phyloP scores from a whole-genome alignment of 2,888 invertebrate species.

The Spisula subtruncata region DNA sequence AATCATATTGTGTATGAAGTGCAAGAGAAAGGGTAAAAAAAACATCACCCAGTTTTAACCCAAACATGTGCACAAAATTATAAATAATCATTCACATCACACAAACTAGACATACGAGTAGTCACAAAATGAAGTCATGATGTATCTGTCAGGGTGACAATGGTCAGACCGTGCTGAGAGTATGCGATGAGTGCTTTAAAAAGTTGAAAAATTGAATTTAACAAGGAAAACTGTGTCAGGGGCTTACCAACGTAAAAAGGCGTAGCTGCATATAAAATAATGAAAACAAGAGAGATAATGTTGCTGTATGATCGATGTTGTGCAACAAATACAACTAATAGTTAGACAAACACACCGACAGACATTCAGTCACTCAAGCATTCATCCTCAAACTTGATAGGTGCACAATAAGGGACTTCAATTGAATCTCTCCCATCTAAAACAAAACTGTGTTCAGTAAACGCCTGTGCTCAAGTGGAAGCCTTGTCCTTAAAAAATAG shows the following conservation, averaged over 20 bases:
- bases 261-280: constrained; percentile 55
- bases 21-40: neutral
- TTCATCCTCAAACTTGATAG: neutral
- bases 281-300: neutral
- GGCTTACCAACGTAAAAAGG: constrained; percentile 63
- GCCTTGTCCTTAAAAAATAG: too few relatives aligned
- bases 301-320: neutral
- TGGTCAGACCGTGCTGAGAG: neutral
- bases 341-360: neutral
- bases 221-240: constrained; percentile 25
- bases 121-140: neutral
- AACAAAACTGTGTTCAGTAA: too few relatives aligned
- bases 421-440: neutral
- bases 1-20: neutral
- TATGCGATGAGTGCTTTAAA: constrained; percentile 14
- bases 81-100: neutral
- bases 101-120: neutral
- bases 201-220: constrained; percentile 10
- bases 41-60: neutral
- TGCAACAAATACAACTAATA: constrained; percentile 15
- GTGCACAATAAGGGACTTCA: neutral
- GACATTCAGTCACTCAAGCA: neutral
- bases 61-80: neutral
- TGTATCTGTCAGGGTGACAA: neutral
- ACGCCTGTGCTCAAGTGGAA: too few relatives aligned